phyloP scores from a whole-genome alignment of 1,140 invertebrate genomes.

The Linepithema humile region DNA sequence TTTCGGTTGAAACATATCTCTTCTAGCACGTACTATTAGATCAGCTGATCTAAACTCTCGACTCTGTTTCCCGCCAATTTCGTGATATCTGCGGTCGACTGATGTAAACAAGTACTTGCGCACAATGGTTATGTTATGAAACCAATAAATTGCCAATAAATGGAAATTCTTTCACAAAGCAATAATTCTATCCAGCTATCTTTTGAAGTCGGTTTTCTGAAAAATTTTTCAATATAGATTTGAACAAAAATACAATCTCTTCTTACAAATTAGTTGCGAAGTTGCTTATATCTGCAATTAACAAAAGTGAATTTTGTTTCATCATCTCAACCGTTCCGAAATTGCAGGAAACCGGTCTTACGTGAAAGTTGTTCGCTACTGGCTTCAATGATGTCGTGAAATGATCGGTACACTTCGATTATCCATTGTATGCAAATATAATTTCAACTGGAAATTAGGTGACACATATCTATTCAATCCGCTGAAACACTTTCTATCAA shows the following conservation, averaged over 20 bases:
- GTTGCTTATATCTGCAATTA: too few species aligned
- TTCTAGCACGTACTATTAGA: background rate
- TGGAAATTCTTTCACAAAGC: too few species aligned
- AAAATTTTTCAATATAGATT: too few species aligned
- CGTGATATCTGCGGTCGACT: background rate
- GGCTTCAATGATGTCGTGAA: background rate
- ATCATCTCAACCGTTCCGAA: background rate
- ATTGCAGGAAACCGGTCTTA: constrained; percentile 35
- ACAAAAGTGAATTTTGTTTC: constrained; percentile 29
- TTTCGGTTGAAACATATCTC: background rate
- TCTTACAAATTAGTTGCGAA: too few species aligned
- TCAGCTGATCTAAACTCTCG: background rate
- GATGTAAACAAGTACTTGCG: background rate
- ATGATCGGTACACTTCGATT: constrained; percentile 28
- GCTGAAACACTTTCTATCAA: background rate
- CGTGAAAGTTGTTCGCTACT: constrained; percentile 32
- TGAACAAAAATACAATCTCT: too few species aligned
- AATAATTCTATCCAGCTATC: too few species aligned
- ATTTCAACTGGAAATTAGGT: background rate
- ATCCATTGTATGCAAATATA: constrained; percentile 46
- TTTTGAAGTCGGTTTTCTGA: too few species aligned
- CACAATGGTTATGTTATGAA: too few species aligned
- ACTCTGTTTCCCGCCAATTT: constrained; percentile 32
- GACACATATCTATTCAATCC: background rate
- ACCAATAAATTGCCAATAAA: too few species aligned